phyloP scores from a whole-genome alignment of 2,888 invertebrate genomes.

The Caenorhabditis sp. region DNA sequence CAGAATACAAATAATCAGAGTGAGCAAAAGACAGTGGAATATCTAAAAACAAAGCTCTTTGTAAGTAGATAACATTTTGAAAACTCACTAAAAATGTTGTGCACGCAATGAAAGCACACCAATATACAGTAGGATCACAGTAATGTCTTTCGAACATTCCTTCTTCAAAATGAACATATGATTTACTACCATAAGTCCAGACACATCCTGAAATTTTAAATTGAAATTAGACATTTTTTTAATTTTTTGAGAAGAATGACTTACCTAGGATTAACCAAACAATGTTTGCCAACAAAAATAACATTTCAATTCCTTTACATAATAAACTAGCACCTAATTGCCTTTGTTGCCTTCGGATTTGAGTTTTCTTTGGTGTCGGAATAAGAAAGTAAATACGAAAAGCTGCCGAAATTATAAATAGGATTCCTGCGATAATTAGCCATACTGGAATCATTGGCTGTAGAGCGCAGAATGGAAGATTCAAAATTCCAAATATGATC shows the following conservation, averaged over 20 bases:
- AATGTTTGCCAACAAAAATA: conserved; percentile 58
- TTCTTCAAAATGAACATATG: conserved; percentile 58
- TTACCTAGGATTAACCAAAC: conserved; percentile 61
- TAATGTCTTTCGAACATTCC: conserved; percentile 57
- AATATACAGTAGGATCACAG: conserved; percentile 57
- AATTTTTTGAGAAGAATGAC: not conserved
- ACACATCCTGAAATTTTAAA: conserved; percentile 48
- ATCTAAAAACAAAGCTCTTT: conserved; percentile 24
- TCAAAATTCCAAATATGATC: conserved; percentile 48
- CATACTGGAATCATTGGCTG: conserved; percentile 69
- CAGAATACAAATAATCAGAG: conserved; percentile 51
- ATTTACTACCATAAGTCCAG: conserved; percentile 65
- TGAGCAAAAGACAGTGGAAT: conserved; percentile 50
- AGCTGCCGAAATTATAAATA: conserved; percentile 59
- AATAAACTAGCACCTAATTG: conserved; percentile 35
- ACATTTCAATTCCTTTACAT: conserved; percentile 56
- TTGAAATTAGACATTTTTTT: not conserved
- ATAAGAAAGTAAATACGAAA: conserved; percentile 58
- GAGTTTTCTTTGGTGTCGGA: conserved; percentile 33
- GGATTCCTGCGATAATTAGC: conserved; percentile 57
- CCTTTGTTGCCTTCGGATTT: conserved; percentile 20
- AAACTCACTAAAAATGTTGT: conserved; percentile 40
- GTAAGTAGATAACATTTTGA: not conserved
- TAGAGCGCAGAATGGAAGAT: conserved; percentile 59
- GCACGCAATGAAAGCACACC: conserved; percentile 49